phyloP scores from a whole-genome alignment of 2,797 vertebrate species.

The Hybognathus amarus region DNA sequence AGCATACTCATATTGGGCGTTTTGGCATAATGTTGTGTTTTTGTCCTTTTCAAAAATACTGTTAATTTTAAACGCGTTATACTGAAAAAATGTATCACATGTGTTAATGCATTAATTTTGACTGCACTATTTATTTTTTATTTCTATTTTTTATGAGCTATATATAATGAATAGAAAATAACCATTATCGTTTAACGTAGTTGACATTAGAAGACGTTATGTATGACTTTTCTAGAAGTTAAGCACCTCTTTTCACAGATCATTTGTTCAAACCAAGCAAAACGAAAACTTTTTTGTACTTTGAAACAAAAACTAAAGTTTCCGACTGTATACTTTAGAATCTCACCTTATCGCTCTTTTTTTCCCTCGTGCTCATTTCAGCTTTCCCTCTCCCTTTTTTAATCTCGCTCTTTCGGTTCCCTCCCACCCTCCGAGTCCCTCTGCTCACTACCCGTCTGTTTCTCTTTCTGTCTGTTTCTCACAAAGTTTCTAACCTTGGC shows the following conservation, averaged over 20 bases:
- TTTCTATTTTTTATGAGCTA: not conserved
- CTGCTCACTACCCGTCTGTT: constrained; percentile 11
- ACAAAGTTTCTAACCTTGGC: constrained; percentile 21
- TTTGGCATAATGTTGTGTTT: too few species aligned
- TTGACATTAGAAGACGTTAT: too few species aligned
- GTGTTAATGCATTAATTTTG: too few species aligned
- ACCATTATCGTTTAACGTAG: not conserved
- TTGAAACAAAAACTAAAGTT: not conserved
- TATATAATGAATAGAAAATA: not conserved
- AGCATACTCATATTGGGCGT: too few species aligned
- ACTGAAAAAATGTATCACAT: too few species aligned
- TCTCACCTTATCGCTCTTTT: too few species aligned
- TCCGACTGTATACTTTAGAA: not conserved
- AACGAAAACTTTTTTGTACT: not conserved
- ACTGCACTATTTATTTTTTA: not conserved
- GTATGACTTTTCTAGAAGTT: not conserved
- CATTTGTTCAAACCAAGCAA: not conserved
- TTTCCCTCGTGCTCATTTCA: too few species aligned
- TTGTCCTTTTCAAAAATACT: too few species aligned
- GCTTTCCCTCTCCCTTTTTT: not conserved
- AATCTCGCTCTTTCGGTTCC: not conserved
- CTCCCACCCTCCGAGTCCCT: not conserved
- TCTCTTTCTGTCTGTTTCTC: constrained; percentile 31
- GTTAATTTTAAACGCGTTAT: too few species aligned
- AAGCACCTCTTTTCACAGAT: not conserved